phyloP scores from a whole-genome alignment of 2,113 vertebrate species.

The Tricholaema leucomelas region DNA sequence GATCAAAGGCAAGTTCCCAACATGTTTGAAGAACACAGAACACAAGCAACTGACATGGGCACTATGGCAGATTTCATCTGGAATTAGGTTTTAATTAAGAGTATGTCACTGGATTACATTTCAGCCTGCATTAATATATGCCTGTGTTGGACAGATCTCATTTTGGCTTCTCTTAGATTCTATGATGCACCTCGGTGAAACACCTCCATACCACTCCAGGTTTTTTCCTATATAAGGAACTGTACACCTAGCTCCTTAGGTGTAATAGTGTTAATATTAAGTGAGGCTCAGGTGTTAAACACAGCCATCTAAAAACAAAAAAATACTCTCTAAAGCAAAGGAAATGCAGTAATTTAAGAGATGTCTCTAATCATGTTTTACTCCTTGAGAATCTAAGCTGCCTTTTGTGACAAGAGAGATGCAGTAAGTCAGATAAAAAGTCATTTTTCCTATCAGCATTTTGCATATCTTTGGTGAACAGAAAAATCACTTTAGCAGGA shows the following conservation, averaged over 20 bases:
- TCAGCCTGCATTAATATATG: fast-evolving
- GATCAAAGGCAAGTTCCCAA: not conserved
- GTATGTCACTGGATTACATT: not conserved
- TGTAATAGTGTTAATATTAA: not conserved
- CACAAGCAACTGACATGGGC: not conserved
- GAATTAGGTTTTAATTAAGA: not conserved
- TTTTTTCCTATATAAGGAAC: not conserved
- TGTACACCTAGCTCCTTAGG: not conserved
- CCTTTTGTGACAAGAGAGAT: not conserved
- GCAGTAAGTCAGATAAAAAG: not conserved
- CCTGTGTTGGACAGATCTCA: not conserved
- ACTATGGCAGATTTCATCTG: not conserved
- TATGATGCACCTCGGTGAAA: not conserved
- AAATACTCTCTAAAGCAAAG: not conserved
- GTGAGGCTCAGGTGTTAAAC: not conserved
- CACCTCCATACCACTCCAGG: not conserved
- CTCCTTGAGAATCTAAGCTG: not conserved
- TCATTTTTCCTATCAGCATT: not conserved
- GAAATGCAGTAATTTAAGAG: not conserved
- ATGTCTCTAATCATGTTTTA: not conserved
- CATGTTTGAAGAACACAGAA: not conserved
- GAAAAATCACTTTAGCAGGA: not conserved
- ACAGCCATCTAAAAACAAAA: not conserved
- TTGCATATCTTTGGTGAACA: not conserved
- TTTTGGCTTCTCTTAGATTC: not conserved